Evolutionary conservation across 2,113 vertebrate species (phyloP).

Genomic region (Pheucticus melanocephalus): DNA sequence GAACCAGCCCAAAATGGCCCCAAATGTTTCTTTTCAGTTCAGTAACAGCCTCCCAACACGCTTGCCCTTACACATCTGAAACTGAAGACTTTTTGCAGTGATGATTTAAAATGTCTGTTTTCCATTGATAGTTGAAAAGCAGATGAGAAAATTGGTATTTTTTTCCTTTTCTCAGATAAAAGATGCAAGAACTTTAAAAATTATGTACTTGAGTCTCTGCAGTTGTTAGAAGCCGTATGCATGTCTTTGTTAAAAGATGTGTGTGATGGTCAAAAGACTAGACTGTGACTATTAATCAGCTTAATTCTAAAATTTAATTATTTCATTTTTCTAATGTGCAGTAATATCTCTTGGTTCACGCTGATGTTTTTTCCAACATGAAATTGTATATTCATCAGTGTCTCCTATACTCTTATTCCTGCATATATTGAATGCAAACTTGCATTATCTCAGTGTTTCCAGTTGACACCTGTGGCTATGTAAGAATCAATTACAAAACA

Average conservation of each 20-base stretch:
- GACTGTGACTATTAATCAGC: neutral
- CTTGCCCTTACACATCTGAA: neutral
- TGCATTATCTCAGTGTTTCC: neutral
- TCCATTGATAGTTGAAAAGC: neutral
- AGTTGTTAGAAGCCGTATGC: neutral
- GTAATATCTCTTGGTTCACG: neutral
- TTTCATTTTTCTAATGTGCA: neutral
- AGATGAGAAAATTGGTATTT: neutral
- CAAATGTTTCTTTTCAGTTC: neutral
- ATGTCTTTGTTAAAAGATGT: neutral
- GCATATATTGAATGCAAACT: neutral
- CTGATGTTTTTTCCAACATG: neutral
- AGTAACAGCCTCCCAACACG: neutral
- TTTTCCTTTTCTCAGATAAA: neutral
- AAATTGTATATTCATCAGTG: neutral
- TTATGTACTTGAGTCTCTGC: neutral
- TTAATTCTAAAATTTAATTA: neutral
- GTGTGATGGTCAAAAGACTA: neutral
- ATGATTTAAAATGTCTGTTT: neutral
- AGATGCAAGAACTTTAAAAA: neutral
- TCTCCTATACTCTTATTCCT: neutral
- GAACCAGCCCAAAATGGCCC: neutral
- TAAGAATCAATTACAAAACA: constrained; percentile 41
- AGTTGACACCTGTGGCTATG: constrained; percentile 9
- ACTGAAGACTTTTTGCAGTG: neutral